Evolutionary conservation across 2,113 vertebrate species (phyloP).

Genomic region (Leptobrachium leishanense): DNA sequence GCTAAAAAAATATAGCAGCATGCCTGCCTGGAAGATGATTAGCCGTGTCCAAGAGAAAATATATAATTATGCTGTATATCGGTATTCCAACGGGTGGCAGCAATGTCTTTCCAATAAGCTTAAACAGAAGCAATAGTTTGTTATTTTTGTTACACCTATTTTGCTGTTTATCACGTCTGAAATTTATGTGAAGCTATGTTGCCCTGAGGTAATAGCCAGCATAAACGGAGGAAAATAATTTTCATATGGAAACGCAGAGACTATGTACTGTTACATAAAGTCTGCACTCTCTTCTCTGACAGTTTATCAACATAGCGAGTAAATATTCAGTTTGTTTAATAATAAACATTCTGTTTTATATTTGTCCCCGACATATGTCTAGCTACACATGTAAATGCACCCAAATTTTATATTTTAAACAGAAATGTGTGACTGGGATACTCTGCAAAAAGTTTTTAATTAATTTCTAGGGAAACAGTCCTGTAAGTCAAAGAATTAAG

Average conservation of each 20-base stretch:
- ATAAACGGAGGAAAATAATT: conserved; percentile 4
- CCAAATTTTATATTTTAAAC: neutral
- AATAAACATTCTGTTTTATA: neutral
- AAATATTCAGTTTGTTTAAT: neutral
- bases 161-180: neutral
- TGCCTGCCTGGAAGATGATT: too few species aligned
- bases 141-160: conserved; percentile 2
- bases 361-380: neutral
- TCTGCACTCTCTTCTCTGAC: neutral
- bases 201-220: neutral
- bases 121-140: neutral
- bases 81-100: conserved; percentile 9
- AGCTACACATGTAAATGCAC: neutral
- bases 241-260: neutral
- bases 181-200: neutral
- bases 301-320: neutral
- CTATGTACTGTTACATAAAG: neutral
- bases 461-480: neutral
- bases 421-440: too few species aligned
- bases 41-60: too few species aligned
- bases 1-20: too few species aligned
- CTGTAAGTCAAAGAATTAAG: neutral
- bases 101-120: neutral
- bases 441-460: neutral
- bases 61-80: neutral